Evolutionary conservation across 2,888 invertebrate genomes (phyloP), one percentile per base, ranked within the genome.

Genomic region (Rhingia rostrata): DNA sequence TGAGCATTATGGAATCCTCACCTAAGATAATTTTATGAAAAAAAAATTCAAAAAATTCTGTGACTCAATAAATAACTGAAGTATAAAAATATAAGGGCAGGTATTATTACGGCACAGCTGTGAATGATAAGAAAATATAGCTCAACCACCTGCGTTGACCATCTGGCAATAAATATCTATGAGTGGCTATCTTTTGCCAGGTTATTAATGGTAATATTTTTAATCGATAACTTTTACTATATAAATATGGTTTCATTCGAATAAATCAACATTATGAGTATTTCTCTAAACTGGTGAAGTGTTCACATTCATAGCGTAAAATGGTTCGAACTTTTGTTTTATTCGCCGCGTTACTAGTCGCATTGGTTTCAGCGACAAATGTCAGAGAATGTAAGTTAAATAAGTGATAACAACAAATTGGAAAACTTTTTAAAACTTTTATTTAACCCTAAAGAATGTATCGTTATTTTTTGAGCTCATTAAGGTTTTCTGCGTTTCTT

Each of bases 341-440:
- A 6, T 10, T 64, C 5, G 54, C 41, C 4, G 41, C 22, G 60
- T 1, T 75, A n/a, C 54, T 53, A 4, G 37, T 56, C 66, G 64
- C 56, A 9, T 54, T 60, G 0, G 60, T 43, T 64, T 58, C 74
- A 22, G 43, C 74, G 54, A 84, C 84, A 4, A 74, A 74, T 45
- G 84, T 84, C 5, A 69, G 43, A 43, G 12, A 75, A 61, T 84
- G 84, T 84, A 80, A 80, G 80, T 49, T 22, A 2, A 22, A 22
- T 22, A 2, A 22, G 22, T 22, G 22, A 22, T 22, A 22, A 1
- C 22, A 22, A 22, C 22, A 22, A 22, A 22, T 22, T 22, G 22
- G 22, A 22, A 22, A 2, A 22, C 22, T 22, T 22, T 22, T 2
- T 2, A 22, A 22, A 2, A 22, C 1, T 22, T 2, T n/a, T n/a